Conservation (phyloP, 2,113 vertebrate species). For the Agapornis roseicollis region DNA sequence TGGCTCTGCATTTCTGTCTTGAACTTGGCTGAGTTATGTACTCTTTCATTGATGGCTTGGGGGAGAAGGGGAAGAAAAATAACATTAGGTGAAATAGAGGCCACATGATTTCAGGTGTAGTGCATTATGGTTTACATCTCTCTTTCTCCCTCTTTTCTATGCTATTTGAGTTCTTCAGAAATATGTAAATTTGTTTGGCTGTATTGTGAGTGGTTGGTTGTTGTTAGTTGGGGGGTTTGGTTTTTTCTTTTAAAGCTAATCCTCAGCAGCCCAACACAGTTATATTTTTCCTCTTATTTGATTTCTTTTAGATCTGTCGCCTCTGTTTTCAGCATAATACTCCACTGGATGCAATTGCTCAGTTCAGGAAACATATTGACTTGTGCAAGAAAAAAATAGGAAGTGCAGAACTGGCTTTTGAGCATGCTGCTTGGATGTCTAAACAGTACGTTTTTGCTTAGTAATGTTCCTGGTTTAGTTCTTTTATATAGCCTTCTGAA, state of each 20-base stretch:
- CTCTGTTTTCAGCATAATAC: conserved; percentile 98
- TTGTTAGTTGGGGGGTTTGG: rapidly evolving
- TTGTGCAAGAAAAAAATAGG: conserved; percentile 98
- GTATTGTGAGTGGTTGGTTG: background rate
- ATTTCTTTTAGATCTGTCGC: conserved; percentile 86
- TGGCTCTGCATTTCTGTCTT: background rate
- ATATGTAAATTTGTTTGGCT: background rate
- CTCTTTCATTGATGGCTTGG: background rate
- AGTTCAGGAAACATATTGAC: conserved; percentile 97
- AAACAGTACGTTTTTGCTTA: conserved; percentile 87
- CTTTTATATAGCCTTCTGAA: background rate
- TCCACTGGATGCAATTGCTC: conserved; percentile 93
- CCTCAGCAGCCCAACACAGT: background rate
- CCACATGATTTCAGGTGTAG: background rate
- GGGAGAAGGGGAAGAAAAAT: background rate
- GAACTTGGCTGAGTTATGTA: background rate
- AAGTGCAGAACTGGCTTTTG: conserved; percentile 92
- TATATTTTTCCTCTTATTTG: background rate
- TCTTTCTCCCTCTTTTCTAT: background rate
- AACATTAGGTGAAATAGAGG: background rate
- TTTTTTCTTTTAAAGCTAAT: background rate
- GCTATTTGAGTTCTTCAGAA: background rate
- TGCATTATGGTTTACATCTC: background rate
- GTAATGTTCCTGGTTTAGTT: background rate
- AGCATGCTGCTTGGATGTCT: conserved; percentile 97